Evolutionary conservation across 2,888 invertebrate species (phyloP), one percentile per base, ranked within the genome.

Genomic region (Myopa tessellatipennis): DNA sequence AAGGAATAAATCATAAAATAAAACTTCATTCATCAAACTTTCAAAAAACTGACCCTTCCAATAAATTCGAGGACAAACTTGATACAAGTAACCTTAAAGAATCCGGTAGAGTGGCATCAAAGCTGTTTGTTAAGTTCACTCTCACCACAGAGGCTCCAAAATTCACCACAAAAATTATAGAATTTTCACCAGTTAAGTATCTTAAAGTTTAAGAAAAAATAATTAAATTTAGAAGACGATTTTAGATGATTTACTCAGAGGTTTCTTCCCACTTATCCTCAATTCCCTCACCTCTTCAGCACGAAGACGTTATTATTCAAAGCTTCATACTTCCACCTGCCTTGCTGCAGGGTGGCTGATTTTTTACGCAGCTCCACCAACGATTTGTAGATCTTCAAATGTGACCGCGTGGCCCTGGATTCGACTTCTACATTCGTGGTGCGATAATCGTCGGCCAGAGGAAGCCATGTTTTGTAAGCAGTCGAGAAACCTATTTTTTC

Each of bases 331-430:
- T 85, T 86, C 10, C 84, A 85, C 0, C 80, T 72, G 0, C 88
- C 88, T 52, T 82, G 65, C 81, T 85, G 85, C 3, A 88, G 76
- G 0, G 85, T 79, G 0, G 88, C 84, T 0, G 84, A 86, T 1
- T 76, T 74, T 36, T 82, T 83, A 2, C 89, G 84, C n/a, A 92
- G 79, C 0, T 86, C 83, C 0, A 90, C 89, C 71, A 93, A 84
- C 0, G 90, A 88, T 82, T 91, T 91, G 86, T 92, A 93, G 78
- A 93, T 91, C 77, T 90, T 90, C 70, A 92, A 91, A 85, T 93
- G 93, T 4, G 92, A 93, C 50, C 87, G 89, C 0, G 68, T 6
- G 0, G 88, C 87, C 0, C 78, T 76, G 26, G 88, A 85, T 82
- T 94, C 90, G 0, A 83, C 87, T 0, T 90, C 90, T 55, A 94